These are phyloP conservation scores for Boulengeromyrus knoepffleri DNA, from an alignment of 2,113 vertebrate genomes.

Conservation along the genomic window DNA sequence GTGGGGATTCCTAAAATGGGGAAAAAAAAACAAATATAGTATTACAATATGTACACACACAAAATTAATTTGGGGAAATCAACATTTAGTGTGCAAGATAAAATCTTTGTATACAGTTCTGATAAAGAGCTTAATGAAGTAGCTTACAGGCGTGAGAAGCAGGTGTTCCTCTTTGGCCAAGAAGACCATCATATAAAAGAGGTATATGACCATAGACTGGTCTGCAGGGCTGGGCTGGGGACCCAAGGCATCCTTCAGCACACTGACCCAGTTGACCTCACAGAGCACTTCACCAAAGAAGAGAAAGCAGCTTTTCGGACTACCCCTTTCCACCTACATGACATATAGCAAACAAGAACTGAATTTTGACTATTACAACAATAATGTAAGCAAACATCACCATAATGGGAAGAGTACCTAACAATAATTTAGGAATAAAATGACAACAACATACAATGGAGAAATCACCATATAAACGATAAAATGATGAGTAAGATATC, in stretches of 20 bases:
- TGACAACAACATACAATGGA: not conserved
- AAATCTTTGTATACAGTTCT: not conserved
- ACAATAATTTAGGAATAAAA: not conserved
- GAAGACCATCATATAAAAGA: constrained; percentile 87
- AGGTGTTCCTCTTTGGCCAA: constrained; percentile 85
- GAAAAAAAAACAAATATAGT: not conserved
- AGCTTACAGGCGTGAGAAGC: constrained; percentile 66
- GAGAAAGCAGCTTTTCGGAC: constrained; percentile 91
- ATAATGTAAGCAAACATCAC: not conserved
- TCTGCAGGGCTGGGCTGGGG: constrained; percentile 57
- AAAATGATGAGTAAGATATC: not conserved
- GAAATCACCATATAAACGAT: not conserved
- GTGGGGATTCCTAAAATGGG: constrained; percentile 71
- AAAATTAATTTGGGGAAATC: not conserved
- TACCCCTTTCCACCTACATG: constrained; percentile 86
- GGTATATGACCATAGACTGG: constrained; percentile 78
- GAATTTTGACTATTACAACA: not conserved
- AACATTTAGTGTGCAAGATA: not conserved
- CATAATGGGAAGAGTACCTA: not conserved
- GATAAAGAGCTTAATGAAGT: not conserved
- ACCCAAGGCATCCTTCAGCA: constrained; percentile 76
- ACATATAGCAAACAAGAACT: not conserved
- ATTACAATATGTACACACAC: not conserved
- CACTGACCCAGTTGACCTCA: constrained; percentile 91
- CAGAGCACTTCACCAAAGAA: constrained; percentile 86